Base-by-base conservation (phyloP, 2,797 vertebrate genomes). In the Schizopygopsis malacanthus region DNA sequence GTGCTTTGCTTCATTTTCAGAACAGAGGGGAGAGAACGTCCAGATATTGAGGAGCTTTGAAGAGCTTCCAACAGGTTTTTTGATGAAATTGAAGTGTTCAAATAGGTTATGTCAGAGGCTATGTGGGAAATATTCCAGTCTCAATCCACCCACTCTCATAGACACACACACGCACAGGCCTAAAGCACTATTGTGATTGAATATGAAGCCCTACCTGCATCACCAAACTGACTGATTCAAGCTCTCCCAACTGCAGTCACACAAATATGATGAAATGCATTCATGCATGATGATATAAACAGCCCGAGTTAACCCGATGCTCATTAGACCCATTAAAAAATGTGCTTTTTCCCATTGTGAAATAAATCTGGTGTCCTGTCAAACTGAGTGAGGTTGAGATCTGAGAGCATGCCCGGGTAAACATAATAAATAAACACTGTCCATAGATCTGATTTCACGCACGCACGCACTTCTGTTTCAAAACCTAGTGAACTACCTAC, bases 41-140 rank as follows among this genome's bases (percentile, higher is more conserved):
- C 69, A 82, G 69, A 72, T 82, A 83, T 52, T 52, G 56, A 76
- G 59, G 43, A 76, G 43, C 45, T 83, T 52, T 76, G 56, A 76
- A 76, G 59, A 76, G 82, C 82, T 83, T 52, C 28, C 63, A 71
- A 84, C 47, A 45, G 83, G 75, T 78, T 54, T 84, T 84, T 85
- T 77, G n/a, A 79, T 71, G 39, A 85, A 85, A 79, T 47, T 71
- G 39, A 79, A 85, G 75, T 50, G n/a, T 39, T 79, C n/a, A 85
- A 79, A 85, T 70, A 84, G 75, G 83, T 70, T 71, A 45, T 37
- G 65, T 84, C 75, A 78, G 50, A 67, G 61, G 75, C 73, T 78
- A 52, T 45, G 73, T 69, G 47, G 76, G 47, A 78, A 84, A 84
- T 67, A 83, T 76, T 52, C 72, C 72, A 22, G 72, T 54, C 45